Conservation (phyloP, 2,113 vertebrate species). For the Alces alces region DNA sequence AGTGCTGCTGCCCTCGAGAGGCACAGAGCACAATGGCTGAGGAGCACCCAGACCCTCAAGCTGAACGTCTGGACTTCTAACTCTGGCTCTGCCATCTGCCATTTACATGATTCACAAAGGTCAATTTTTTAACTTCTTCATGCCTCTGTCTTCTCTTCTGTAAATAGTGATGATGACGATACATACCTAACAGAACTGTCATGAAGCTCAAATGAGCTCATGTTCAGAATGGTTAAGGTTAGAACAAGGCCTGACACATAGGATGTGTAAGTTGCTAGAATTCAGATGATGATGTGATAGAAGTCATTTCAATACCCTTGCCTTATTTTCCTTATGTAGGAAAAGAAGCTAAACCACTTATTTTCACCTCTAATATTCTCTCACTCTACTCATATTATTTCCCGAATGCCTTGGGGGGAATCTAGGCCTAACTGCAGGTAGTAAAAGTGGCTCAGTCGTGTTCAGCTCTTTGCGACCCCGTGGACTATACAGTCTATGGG, state of each 20-base stretch:
- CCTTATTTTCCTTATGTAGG: neutral
- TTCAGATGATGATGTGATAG: neutral
- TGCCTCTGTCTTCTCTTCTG: neutral
- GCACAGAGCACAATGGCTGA: accelerated
- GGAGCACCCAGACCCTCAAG: neutral
- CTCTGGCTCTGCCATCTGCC: neutral
- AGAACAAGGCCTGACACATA: neutral
- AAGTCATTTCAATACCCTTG: neutral
- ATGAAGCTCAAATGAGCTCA: neutral
- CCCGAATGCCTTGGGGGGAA: neutral
- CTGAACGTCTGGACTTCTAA: neutral
- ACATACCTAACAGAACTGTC: neutral
- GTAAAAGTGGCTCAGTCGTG: neutral
- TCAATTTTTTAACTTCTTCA: neutral
- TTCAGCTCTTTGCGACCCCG: neutral
- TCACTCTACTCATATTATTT: neutral
- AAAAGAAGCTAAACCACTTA: neutral
- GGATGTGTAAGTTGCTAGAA: neutral
- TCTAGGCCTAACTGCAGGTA: neutral
- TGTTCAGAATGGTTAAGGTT: neutral
- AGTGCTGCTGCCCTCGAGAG: neutral
- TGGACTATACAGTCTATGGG: neutral
- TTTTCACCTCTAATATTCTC: neutral
- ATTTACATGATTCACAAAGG: neutral
- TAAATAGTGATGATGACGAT: neutral